A percentile compares a stretch with the other conserved stretches of the same genome.
These are phyloP conservation scores for Todiramphus chloris DNA, from an alignment of 2,113 vertebrate genomes.

Conservation along the genomic window DNA sequence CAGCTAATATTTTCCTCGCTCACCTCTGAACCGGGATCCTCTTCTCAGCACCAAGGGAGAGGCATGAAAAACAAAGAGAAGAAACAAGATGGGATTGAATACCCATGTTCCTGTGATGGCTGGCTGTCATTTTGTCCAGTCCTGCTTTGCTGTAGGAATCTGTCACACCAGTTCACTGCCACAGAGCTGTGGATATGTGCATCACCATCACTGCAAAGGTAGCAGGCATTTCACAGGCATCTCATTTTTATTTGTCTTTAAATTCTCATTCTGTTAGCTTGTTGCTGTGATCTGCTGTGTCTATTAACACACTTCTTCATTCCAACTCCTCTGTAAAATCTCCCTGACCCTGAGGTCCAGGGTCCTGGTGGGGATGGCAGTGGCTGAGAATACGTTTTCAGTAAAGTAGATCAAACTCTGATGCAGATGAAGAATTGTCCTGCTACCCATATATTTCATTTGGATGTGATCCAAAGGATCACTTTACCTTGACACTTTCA, in stretches of 20 bases:
- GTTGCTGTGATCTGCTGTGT: neutral
- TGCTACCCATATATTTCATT: neutral
- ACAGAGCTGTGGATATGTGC: neutral
- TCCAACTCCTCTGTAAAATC: neutral
- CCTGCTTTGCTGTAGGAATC: neutral
- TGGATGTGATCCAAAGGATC: neutral
- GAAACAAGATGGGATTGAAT: neutral
- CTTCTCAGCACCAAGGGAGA: neutral
- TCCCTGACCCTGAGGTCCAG: neutral
- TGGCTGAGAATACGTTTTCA: neutral
- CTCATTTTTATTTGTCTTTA: neutral
- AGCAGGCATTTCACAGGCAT: neutral
- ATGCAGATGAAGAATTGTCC: neutral
- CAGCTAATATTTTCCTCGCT: neutral
- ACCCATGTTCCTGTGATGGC: neutral
- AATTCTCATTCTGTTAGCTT: neutral
- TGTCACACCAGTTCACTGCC: neutral
- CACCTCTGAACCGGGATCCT: neutral
- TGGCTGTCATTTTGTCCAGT: neutral
- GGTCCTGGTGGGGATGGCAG: neutral
- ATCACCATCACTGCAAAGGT: neutral
- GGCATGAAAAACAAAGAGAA: neutral
- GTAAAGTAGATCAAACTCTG: neutral
- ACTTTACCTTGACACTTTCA: neutral
- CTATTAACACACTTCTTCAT: neutral